A percentile compares a stretch with the other conserved stretches of the same genome.
Conservation (phyloP, 2,797 vertebrate species). For the Phalloptychus januarius region DNA sequence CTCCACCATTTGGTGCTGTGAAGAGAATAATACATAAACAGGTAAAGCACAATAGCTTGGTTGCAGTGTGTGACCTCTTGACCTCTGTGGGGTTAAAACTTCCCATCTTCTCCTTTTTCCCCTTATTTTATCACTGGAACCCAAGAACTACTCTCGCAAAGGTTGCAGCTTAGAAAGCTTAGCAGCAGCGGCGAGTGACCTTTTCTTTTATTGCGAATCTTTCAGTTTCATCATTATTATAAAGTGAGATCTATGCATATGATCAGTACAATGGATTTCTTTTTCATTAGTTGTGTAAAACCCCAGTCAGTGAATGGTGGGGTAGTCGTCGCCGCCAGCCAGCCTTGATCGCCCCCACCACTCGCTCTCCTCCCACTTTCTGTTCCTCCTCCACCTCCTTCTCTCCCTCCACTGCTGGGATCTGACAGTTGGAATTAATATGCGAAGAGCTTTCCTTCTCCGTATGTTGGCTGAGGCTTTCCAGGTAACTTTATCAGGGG, state of each 20-base stretch:
- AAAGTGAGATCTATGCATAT: conserved; percentile 90
- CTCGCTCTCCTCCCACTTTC: conserved; percentile 63
- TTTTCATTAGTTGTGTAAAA: conserved; percentile 94
- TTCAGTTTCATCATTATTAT: conserved; percentile 95
- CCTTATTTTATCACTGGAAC: conserved; percentile 71
- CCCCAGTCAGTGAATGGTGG: conserved; percentile 84
- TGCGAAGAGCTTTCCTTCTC: conserved; percentile 84
- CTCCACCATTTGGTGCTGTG: neutral
- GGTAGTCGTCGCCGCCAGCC: conserved; percentile 67
- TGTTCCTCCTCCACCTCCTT: conserved; percentile 63
- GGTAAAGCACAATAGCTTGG: conserved; percentile 18
- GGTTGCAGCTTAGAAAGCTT: conserved; percentile 97
- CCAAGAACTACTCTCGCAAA: conserved; percentile 88
- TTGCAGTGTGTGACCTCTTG: conserved; percentile 55
- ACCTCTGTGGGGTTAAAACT: conserved; percentile 67
- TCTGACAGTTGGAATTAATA: conserved; percentile 92
- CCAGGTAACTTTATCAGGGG: conserved; percentile 94
- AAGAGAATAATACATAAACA: conserved; percentile 23
- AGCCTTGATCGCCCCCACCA: conserved; percentile 59
- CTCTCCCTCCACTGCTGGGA: conserved; percentile 70
- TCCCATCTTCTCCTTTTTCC: conserved; percentile 49
- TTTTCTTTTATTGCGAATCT: conserved; percentile 99
- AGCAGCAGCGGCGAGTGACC: conserved; percentile 91
- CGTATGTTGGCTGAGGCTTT: conserved; percentile 91
- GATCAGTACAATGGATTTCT: conserved; percentile 88